Evolutionary conservation across 2,888 invertebrate genomes (phyloP).

Genomic region (Ommatoiulus sabulosus): DNA sequence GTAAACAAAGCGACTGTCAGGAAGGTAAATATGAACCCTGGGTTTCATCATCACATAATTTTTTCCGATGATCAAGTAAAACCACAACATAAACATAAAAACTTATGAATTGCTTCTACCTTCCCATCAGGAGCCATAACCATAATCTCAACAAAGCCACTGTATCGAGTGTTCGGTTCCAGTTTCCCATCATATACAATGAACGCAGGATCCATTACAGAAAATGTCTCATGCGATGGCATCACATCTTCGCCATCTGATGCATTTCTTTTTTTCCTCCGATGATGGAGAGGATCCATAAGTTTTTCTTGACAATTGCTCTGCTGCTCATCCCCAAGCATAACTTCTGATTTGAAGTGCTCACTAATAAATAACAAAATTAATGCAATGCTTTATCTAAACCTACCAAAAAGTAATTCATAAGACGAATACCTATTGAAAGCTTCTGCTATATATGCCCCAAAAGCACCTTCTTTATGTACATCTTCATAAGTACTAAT

Average conservation of each 20-base stretch:
- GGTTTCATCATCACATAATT: no score
- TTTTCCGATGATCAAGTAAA: no score
- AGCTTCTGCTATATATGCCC: slow-evolving; percentile 87
- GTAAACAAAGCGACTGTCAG: neutral
- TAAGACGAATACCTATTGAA: slow-evolving; percentile 76
- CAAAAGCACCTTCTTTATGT: slow-evolving; percentile 76
- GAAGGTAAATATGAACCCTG: neutral
- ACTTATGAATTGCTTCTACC: slow-evolving; percentile 37
- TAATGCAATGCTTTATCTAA: slow-evolving; percentile 65
- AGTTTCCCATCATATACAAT: slow-evolving; percentile 76
- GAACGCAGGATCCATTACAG: slow-evolving; percentile 26
- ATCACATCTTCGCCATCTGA: neutral
- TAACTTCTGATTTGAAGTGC: slow-evolving; percentile 58
- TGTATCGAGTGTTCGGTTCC: slow-evolving; percentile 83
- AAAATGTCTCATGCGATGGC: slow-evolving; percentile 1
- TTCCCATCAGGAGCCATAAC: slow-evolving; percentile 63
- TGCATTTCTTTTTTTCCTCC: slow-evolving; percentile 5
- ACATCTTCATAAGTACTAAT: slow-evolving; percentile 81
- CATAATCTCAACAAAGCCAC: slow-evolving; percentile 85
- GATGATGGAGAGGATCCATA: neutral
- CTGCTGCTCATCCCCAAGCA: slow-evolving; percentile 59
- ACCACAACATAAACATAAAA: neutral
- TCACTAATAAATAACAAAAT: slow-evolving; percentile 51
- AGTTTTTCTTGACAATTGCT: slow-evolving; percentile 56
- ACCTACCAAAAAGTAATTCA: neutral